These are phyloP conservation scores for Eutolmus rufibarbis DNA, from an alignment of 2,888 invertebrate species.

Conservation along the genomic window DNA sequence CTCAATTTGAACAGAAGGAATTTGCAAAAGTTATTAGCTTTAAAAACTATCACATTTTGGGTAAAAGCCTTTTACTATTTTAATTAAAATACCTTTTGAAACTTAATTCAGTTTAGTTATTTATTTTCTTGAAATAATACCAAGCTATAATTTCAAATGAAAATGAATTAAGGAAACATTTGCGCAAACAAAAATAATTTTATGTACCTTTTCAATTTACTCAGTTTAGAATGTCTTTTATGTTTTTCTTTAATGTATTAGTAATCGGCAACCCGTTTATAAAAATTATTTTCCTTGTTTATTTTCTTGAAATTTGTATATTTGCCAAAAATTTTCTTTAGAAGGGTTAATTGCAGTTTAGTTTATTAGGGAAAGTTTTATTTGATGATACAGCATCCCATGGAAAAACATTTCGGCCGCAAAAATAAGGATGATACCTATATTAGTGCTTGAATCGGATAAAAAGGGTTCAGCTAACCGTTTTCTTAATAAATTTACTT, in stretches of 20 bases:
- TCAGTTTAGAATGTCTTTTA: not conserved
- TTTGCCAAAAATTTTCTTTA: not conserved
- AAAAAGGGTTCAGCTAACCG: not conserved
- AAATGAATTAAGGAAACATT: not conserved
- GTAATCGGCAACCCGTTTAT: not conserved
- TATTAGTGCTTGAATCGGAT: not conserved
- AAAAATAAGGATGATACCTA: not conserved
- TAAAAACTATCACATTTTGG: too few species aligned
- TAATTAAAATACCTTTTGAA: too few species aligned
- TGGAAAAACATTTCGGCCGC: not conserved
- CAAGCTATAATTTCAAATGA: too few species aligned
- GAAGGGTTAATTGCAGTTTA: not conserved
- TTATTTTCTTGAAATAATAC: too few species aligned
- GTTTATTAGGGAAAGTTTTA: not conserved
- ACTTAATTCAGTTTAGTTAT: too few species aligned
- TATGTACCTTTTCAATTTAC: not conserved
- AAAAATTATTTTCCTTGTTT: not conserved
- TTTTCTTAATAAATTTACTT: not conserved
- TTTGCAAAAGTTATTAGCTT: too few species aligned
- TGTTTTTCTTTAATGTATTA: not conserved
- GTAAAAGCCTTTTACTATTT: too few species aligned
- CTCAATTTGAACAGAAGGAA: too few species aligned
- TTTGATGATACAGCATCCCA: not conserved
- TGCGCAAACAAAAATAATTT: not conserved
- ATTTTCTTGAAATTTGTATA: not conserved